Evolutionary conservation across 2,797 vertebrate genomes (phyloP), one percentile per base, ranked within the genome.

Genomic region (Parauchenoglanis ngamensis): DNA sequence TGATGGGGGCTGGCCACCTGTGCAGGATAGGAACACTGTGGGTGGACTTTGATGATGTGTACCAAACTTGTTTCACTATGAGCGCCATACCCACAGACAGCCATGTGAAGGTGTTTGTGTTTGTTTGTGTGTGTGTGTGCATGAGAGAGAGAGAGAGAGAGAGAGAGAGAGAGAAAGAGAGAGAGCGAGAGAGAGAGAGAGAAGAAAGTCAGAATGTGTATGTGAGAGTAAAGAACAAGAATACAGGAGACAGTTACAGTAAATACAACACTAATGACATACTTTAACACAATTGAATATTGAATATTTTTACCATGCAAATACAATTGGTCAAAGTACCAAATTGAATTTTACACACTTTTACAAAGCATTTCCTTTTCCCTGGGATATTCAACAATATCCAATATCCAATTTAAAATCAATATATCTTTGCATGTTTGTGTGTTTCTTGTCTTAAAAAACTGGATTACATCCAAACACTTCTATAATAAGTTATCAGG

Each of bases 11-110:
- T 77, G 85, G 86, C 89, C 90, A 91, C 88, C 88, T 91, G 90
- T 57, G 87, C 88, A 79, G 84, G 87, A 89, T 88, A 87, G 84
- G 85, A 91, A 86, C 83, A 88, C 35, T 65, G 90, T 91, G 90
- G 90, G 90, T 89, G 88, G 88, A 91, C 81, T 88, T 80, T 88
- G 87, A 91, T 91, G 88, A 89, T 88, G 88, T 21, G 85, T 68
- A 89, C 83, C 84, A 68, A 88, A 91, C 85, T 89, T 90, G 87
- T 84, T 91, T 91, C 87, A 89, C 77, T 86, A 87, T 73, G 72
- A 80, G 87, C 80, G 79, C 67, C 68, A 86, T 88, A 73, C 75
- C 84, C 86, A 89, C 85, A 87, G 88, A 80, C 75, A 80, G 73
- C 52, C 35, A 40, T 88, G 85, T 85, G 89, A 76, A 70, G 44